Evolutionary conservation across 2,797 vertebrate genomes (phyloP).

Genomic region (Cephalopachus bancanus): DNA sequence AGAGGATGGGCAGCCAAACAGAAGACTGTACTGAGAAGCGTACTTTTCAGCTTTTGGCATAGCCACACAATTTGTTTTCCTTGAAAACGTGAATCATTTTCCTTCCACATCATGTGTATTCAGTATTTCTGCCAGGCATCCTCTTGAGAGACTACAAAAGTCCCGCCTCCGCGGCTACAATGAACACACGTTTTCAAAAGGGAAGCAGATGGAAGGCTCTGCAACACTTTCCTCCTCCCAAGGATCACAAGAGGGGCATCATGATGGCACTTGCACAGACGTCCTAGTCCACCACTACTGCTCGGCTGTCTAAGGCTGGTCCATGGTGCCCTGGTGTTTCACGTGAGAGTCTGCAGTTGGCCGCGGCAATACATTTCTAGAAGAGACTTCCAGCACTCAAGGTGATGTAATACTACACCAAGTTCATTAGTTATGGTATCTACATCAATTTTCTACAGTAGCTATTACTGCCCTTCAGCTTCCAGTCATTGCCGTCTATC

Average conservation of each 20-base stretch:
- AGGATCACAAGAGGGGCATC: constrained; percentile 70
- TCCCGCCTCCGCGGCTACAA: constrained; percentile 67
- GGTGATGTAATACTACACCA: constrained; percentile 72
- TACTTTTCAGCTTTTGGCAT: background rate
- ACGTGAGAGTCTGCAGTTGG: constrained; percentile 78
- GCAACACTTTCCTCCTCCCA: constrained; percentile 52
- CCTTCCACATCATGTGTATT: background rate
- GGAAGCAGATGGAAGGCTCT: constrained; percentile 77
- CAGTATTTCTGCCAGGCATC: constrained; percentile 68
- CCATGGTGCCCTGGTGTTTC: constrained; percentile 73
- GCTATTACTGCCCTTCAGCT: constrained; percentile 79
- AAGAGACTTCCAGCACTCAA: constrained; percentile 76
- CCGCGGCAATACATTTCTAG: constrained; percentile 80
- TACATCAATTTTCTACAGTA: constrained; percentile 83
- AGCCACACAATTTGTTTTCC: background rate
- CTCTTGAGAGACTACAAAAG: constrained; percentile 61
- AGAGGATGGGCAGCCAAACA: background rate
- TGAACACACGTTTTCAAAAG: constrained; percentile 34
- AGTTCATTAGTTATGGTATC: constrained; percentile 85
- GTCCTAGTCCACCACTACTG: constrained; percentile 76
- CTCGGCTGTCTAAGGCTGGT: constrained; percentile 76
- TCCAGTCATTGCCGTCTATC: constrained; percentile 68
- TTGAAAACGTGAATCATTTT: background rate
- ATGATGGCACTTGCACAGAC: constrained; percentile 56
- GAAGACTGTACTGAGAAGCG: background rate